Evolutionary conservation across 1,140 invertebrate genomes (phyloP).

Genomic region (Oppia nitens): DNA sequence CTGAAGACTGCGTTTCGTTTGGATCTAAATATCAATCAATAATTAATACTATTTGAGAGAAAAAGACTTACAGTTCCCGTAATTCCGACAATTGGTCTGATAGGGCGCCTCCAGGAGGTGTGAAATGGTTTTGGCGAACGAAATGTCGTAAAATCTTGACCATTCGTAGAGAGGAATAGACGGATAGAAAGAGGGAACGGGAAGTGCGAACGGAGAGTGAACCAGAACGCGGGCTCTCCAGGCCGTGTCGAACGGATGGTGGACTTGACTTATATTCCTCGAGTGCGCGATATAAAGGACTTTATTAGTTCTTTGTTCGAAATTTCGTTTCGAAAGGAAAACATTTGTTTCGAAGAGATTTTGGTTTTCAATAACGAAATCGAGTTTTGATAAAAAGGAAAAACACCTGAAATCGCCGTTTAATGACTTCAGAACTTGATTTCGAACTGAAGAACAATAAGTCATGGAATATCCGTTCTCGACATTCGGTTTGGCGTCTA

Average conservation of each 20-base stretch:
- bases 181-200: slow-evolving; percentile 9
- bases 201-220: slow-evolving; percentile 5
- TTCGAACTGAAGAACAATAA: neutral
- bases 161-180: slow-evolving; percentile 7
- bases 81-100: slow-evolving; percentile 10
- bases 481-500: slow-evolving; percentile 1
- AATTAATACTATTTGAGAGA: neutral
- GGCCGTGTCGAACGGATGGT: slow-evolving; percentile 8
- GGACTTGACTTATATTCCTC: neutral
- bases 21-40: neutral
- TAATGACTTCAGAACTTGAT: neutral
- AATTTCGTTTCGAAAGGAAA: slow-evolving; percentile 1
- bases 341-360: slow-evolving; percentile 1
- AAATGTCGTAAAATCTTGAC: slow-evolving; percentile 8
- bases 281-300: slow-evolving; percentile 6
- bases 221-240: slow-evolving; percentile 4
- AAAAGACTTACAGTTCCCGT: neutral
- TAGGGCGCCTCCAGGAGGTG: slow-evolving; percentile 10
- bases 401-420: slow-evolving; percentile 12
- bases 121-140: slow-evolving; percentile 5
- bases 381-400: slow-evolving; percentile 4
- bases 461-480: slow-evolving; percentile 5
- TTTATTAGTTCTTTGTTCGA: slow-evolving; percentile 7
- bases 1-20: slow-evolving; percentile 2
- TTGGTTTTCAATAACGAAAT: neutral